Base-by-base conservation (phyloP, 2,113 vertebrate genomes). In the Ivindomyrus marchei region DNA sequence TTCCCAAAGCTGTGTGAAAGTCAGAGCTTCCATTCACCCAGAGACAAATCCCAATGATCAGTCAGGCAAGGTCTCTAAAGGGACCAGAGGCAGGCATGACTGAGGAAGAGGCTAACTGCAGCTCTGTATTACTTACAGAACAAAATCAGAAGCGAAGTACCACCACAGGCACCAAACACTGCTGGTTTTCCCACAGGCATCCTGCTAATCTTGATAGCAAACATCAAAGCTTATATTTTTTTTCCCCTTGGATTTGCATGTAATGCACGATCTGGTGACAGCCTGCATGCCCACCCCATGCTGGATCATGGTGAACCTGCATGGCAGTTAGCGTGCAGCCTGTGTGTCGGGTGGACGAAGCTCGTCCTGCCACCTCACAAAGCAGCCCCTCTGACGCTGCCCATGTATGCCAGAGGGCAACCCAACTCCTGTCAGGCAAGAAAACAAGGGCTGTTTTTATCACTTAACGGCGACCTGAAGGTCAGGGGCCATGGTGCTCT, bases 1-100 rank as follows among this genome's bases (percentile, higher is more conserved):
- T 88, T 90, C 90, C 90, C 90, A 88, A 36, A 49, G 70, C 90
- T 42, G 47, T 80, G 39, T 52, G 62, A 42, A 47, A 39, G 39
- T 70, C 89, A 52, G n/a, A 47, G 89, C 66, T 88, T 90, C 85
- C 66, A 85, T 62, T 87, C 56, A 87, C 84, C 45, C 7, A 70
- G 62, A 10, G 80, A 24, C 89, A 66, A 89, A 85, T 89, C 89
- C 89, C 89, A 31, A 85, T 3, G 62, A 42, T 36, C 50, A 46
- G 27, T 36, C 50, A 27, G 66, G 39, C 45, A 47, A 31, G 31
- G 17, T 45, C 50, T 88, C 62, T 3, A n/a, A 77, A 52, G 89
- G 86, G 87, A 88, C 27, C 15, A 66, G 27, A 39, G 62, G 24
- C 45, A 8, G 49, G 47, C 47, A 70, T 42, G 46, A 24, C 31